A percentile compares a stretch with the other conserved stretches of the same genome.
phyloP scores from a whole-genome alignment of 2,888 invertebrate species.

The Ormyrus pomaceus region DNA sequence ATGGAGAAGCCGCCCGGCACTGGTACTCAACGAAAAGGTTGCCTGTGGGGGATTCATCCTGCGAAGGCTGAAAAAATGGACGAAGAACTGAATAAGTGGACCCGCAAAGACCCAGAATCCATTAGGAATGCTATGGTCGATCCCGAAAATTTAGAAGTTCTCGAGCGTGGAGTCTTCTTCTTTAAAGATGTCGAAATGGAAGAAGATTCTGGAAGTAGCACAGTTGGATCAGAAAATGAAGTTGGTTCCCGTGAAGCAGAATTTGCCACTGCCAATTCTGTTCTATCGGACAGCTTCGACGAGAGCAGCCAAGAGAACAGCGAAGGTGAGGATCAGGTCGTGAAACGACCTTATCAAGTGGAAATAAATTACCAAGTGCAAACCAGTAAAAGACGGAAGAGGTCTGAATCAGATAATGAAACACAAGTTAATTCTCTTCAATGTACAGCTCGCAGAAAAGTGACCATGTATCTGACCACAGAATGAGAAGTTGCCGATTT shows the following conservation, averaged over 20 bases:
- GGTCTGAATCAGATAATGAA: neutral
- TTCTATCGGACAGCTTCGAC: slow-evolving; percentile 69
- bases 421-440: neutral
- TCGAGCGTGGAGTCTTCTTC: slow-evolving; percentile 84
- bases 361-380: too few species aligned
- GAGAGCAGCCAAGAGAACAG: slow-evolving; percentile 77
- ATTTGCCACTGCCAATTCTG: too few species aligned
- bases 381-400: too few species aligned
- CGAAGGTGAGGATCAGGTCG: slow-evolving; percentile 64
- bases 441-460: neutral
- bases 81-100: slow-evolving; percentile 98
- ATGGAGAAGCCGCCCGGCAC: slow-evolving; percentile 95
- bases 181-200: too few species aligned
- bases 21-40: slow-evolving; percentile 90
- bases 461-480: too few species aligned
- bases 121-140: slow-evolving; percentile 96
- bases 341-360: too few species aligned
- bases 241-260: too few species aligned
- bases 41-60: slow-evolving; percentile 98
- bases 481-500: too few species aligned
- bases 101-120: slow-evolving; percentile 94
- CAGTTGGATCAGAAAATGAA: too few species aligned
- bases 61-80: slow-evolving; percentile 97
- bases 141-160: slow-evolving; percentile 89
- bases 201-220: too few species aligned